Evolutionary conservation across 2,797 vertebrate species (phyloP), one percentile per base, ranked within the genome.

Genomic region (Oryzias sinensis): DNA sequence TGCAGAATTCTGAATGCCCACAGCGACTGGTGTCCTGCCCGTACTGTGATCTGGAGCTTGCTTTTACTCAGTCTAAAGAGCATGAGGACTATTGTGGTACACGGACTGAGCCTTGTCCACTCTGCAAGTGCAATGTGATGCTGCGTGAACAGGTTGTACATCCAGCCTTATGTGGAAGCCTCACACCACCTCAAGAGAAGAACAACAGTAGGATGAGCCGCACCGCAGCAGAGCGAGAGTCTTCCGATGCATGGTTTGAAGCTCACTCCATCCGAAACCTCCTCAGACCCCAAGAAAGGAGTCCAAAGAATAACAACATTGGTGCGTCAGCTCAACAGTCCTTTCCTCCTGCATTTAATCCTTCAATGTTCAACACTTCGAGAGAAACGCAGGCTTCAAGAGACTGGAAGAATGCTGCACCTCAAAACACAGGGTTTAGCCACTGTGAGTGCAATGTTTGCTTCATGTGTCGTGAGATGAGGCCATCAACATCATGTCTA

Each of bases 1-100:
- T 77, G 27, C 64, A 89, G 92, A 87, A 62, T 53, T 84, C 82
- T 0, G 92, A 92, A 16, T 98, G 97, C 70, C 84, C 93, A 25
- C 90, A 96, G 82, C 93, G 96, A 0, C 87, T 94, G 44, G 89
- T 91, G 5, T 77, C 92, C 0, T 99, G 97, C 78, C 95, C 91
- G 72, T 97, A 93, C 84, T 99, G 97, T 43, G 94, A 96, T 68
- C 82, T 99, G 68, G 95, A 96, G 86, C 90, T 98, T 29, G 79
- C 89, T 27, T 93, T 92, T 79, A 87, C 80, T 78, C 95, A 95
- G 74, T 90, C 94, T 46, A 90, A 87, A 84, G 94, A 96, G 14
- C 97, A 99, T 0, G 95, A 97, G 67, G 92, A 94, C 27, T 99
- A 95, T 74, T 99, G 97, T 4, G 97, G 97, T 1, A 90, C 97